Evolutionary conservation across 2,113 vertebrate genomes (phyloP).

Genomic region (Zosterops borbonicus): DNA sequence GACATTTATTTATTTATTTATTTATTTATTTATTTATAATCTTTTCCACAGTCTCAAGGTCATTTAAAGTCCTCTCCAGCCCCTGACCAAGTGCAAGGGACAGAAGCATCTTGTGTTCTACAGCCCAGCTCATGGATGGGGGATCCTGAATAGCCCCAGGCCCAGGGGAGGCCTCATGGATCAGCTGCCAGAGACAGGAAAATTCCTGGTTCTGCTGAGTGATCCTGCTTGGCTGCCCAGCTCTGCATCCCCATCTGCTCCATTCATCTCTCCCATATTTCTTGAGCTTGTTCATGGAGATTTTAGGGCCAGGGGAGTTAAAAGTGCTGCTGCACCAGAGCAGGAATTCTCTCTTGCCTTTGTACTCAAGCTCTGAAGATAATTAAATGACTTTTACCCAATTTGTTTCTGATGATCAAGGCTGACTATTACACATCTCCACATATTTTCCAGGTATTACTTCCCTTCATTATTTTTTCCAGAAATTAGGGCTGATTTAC

Average conservation of each 20-base stretch:
- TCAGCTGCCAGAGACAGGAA: too few species aligned
- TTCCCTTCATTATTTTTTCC: constrained; percentile 9
- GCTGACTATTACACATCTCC: neutral
- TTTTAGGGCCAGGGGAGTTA: neutral
- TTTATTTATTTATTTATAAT: too few species aligned
- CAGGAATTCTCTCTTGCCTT: neutral
- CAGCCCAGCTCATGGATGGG: too few species aligned
- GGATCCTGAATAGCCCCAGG: too few species aligned
- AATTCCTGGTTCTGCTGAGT: too few species aligned
- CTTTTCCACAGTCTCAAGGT: neutral
- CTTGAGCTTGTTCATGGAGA: neutral
- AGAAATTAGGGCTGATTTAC: neutral
- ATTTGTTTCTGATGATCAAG: neutral
- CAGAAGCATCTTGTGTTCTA: too few species aligned
- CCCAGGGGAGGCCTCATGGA: too few species aligned
- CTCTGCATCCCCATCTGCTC: neutral
- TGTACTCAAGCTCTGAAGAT: neutral
- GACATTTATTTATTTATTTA: neutral
- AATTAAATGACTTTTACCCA: neutral
- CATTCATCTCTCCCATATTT: neutral
- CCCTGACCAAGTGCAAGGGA: too few species aligned
- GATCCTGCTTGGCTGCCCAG: too few species aligned
- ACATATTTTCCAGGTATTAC: neutral
- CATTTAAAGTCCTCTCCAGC: neutral
- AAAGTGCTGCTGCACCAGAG: neutral